Percentiles rank a stretch among this genome's conserved stretches.
phyloP scores from a whole-genome alignment of 2,113 vertebrate genomes.

The Lethenteron reissneri region DNA sequence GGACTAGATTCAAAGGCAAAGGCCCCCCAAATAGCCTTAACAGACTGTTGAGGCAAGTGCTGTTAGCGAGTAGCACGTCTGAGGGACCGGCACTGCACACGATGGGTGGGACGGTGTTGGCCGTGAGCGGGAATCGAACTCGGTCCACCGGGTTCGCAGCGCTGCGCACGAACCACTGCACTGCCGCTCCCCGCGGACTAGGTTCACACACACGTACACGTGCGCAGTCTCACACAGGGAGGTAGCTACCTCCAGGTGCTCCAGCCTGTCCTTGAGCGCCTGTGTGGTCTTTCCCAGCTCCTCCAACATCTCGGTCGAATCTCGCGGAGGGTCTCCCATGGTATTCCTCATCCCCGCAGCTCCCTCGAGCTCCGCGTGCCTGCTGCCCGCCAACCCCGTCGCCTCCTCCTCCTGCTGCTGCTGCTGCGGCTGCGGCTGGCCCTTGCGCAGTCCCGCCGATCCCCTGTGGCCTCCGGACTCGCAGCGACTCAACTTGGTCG shows the following conservation, averaged over 20 bases:
- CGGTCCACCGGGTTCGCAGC: no score
- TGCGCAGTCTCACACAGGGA: not conserved
- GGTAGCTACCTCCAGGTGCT: slow-evolving; percentile 60
- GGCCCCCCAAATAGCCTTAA: no score
- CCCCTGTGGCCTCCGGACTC: slow-evolving; percentile 48
- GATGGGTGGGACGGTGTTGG: no score
- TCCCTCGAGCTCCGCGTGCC: slow-evolving; percentile 18
- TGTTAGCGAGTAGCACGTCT: no score
- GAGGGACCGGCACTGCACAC: no score
- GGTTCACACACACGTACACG: not conserved
- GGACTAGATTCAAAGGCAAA: no score
- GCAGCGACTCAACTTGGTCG: slow-evolving; percentile 66
- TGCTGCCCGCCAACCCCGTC: no score
- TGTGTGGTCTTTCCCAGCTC: slow-evolving; percentile 87
- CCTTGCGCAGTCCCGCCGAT: slow-evolving; percentile 28
- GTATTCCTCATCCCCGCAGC: slow-evolving; percentile 44
- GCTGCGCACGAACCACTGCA: not conserved
- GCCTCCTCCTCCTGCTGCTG: slow-evolving; percentile 11
- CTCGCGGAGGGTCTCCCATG: slow-evolving; percentile 70
- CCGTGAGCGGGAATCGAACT: no score
- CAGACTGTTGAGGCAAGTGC: no score
- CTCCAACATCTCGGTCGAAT: slow-evolving; percentile 65
- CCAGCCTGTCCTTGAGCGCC: slow-evolving; percentile 67
- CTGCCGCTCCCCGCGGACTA: not conserved
- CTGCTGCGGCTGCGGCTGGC: slow-evolving; percentile 19